Conservation (phyloP, 2,797 vertebrate genomes). For the Pangasius krempfi region DNA sequence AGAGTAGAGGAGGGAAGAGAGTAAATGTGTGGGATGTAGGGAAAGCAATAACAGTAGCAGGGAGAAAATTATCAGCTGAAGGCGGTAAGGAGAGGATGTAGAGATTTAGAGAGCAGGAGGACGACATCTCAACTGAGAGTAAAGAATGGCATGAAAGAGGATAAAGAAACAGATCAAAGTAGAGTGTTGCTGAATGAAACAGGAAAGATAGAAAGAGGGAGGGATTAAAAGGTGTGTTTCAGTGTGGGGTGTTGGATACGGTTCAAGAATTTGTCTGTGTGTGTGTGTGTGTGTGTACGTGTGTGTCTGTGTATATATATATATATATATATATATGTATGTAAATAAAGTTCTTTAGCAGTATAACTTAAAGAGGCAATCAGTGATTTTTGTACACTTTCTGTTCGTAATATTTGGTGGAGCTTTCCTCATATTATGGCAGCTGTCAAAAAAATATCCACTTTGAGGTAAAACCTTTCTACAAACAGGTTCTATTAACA, state of each 20-base stretch:
- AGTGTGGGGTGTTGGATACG: not conserved
- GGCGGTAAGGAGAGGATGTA: constrained; percentile 34
- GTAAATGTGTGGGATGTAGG: constrained; percentile 63
- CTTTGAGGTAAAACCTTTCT: not conserved
- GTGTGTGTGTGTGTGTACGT: not conserved
- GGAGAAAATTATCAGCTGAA: constrained; percentile 56
- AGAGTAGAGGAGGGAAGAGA: constrained; percentile 24
- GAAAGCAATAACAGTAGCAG: constrained; percentile 38
- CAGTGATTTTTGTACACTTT: not conserved
- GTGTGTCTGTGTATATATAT: not conserved
- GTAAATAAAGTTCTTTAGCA: not conserved
- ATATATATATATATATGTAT: too few relatives aligned
- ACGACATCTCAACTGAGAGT: constrained; percentile 14
- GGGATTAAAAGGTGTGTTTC: constrained; percentile 14
- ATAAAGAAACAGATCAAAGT: constrained; percentile 20
- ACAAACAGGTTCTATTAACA: not conserved
- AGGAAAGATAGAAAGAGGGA: not conserved
- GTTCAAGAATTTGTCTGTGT: not conserved
- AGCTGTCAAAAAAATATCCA: not conserved
- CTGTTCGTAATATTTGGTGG: not conserved
- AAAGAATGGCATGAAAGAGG: not conserved
- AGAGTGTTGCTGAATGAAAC: not conserved
- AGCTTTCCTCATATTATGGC: not conserved
- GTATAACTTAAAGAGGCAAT: not conserved
- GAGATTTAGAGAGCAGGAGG: constrained; percentile 18